Evolutionary conservation across 2,888 invertebrate species (phyloP).

Genomic region (Hyppa rectilinea): DNA sequence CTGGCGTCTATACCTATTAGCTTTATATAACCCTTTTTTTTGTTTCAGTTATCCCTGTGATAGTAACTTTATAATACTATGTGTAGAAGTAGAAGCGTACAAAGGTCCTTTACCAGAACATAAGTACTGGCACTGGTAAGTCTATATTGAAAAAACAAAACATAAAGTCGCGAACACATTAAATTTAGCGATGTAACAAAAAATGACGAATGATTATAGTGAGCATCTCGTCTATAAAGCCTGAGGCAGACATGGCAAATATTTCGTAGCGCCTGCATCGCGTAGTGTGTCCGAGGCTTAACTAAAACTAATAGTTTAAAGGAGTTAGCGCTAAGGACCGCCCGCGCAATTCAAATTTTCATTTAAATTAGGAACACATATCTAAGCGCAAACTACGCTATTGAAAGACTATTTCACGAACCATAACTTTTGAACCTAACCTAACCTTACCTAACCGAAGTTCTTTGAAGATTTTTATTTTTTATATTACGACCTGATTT

Average conservation of each 20-base stretch:
- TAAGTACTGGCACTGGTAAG: no score
- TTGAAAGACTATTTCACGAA: background rate
- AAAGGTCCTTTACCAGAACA: conserved; percentile 14
- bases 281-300: background rate
- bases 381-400: background rate
- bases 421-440: background rate
- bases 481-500: no score
- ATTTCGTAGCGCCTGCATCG: background rate
- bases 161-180: background rate
- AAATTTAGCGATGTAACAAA: no score
- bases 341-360: background rate
- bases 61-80: conserved; percentile 81
- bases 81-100: conserved; percentile 74
- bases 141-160: background rate
- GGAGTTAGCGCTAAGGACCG: background rate
- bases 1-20: no score
- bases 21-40: background rate
- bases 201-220: no score
- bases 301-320: background rate
- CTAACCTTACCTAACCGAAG: no score
- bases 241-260: background rate
- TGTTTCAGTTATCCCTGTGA: conserved; percentile 81
- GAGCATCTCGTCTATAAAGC: background rate
- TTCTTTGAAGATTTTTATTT: no score
- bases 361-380: background rate